Percentiles rank a stretch among this genome's conserved stretches.
Conservation (phyloP, 2,113 vertebrate genomes). For the Ailuropoda melanoleuca region DNA sequence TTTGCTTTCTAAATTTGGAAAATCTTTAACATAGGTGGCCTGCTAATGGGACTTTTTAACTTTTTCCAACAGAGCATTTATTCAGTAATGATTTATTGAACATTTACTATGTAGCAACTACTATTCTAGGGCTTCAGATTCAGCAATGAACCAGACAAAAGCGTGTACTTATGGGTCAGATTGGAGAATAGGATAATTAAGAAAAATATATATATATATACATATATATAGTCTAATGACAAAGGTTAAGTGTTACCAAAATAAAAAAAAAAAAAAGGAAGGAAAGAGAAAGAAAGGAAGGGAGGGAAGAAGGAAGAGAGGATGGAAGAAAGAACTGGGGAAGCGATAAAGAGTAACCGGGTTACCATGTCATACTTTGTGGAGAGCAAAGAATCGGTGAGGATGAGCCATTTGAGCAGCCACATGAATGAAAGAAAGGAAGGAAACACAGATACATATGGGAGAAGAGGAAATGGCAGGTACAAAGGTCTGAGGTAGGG, state of each 20-base stretch:
- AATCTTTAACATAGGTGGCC: not conserved
- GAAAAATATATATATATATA: not conserved
- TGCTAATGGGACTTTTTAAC: not conserved
- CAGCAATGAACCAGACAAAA: not conserved
- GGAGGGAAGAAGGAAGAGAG: not conserved
- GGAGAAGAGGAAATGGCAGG: not conserved
- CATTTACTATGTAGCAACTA: not conserved
- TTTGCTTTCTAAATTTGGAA: not conserved
- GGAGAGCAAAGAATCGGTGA: not conserved
- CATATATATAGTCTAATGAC: not conserved
- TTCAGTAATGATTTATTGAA: not conserved
- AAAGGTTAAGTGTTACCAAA: not conserved
- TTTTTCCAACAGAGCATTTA: not conserved
- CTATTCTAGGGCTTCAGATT: not conserved
- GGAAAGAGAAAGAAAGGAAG: too few species aligned
- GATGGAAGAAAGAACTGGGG: not conserved
- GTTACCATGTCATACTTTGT: fast-evolving
- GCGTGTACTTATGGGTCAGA: not conserved
- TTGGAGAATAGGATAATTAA: not conserved
- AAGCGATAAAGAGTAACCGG: fast-evolving
- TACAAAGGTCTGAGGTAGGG: not conserved
- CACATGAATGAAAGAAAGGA: not conserved
- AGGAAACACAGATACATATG: not conserved
- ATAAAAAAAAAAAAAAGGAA: not conserved
- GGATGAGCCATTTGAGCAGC: not conserved